Percentiles rank a stretch among this genome's conserved stretches.
These are phyloP conservation scores for Diloba caeruleocephala DNA, from an alignment of 2,888 invertebrate genomes.

Conservation along the genomic window DNA sequence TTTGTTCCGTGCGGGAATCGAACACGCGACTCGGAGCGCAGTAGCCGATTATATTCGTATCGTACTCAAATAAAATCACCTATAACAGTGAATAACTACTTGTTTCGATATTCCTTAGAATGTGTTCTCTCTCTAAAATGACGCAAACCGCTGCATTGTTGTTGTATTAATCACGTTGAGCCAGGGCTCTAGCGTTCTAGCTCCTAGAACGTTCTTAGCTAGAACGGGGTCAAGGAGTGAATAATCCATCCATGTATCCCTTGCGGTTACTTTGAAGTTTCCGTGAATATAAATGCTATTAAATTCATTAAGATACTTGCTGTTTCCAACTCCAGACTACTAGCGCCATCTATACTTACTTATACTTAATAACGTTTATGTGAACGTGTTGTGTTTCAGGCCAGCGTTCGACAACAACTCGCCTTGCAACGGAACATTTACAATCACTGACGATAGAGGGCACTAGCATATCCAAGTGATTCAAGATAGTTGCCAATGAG, in stretches of 20 bases:
- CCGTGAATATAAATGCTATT: conserved; percentile 33
- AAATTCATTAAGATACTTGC: conserved; percentile 22
- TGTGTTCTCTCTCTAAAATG: conserved; percentile 37
- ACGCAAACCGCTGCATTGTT: conserved; percentile 19
- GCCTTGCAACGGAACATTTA: conserved; percentile 81
- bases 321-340: not conserved
- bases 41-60: no score
- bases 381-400: conserved; percentile 67
- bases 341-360: conserved; percentile 59
- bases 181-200: no score
- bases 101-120: not conserved
- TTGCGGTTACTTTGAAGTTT: conserved; percentile 34
- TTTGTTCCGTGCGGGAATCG: no score
- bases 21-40: no score
- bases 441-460: conserved; percentile 80
- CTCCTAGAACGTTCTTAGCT: no score
- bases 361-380: conserved; percentile 20
- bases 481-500: conserved; percentile 26
- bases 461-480: conserved; percentile 60
- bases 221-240: conserved; percentile 42
- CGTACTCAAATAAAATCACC: no score
- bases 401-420: conserved; percentile 68
- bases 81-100: no score
- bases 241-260: conserved; percentile 38
- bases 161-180: conserved; percentile 17